Base-by-base conservation (phyloP, 2,888 invertebrate genomes). In the Ectemnius lituratus region DNA sequence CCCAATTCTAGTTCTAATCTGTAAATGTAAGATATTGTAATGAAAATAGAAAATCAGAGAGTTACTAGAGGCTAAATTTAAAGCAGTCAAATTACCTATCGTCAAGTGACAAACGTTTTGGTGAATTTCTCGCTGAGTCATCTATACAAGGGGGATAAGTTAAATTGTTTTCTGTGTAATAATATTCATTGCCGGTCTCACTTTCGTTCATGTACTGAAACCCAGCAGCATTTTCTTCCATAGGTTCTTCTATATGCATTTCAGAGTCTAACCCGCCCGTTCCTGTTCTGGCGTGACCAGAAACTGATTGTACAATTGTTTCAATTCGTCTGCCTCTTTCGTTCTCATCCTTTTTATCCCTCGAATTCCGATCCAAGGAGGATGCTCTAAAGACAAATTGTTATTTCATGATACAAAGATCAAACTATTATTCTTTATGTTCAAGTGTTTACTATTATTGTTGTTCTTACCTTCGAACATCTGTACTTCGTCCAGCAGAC, bases 31-130 rank as follows among this genome's bases (percentile, higher is more conserved):
- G n/a, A 18, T 20, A 37, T 60, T n/a, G 11, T 56, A n/a, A 4
- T 23, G 20, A 27, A 11, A 13, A 58, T 14, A 5, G 4, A 14
- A 56, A 11, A 23, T 4, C 13, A 3, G 4, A 20, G 11, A 11
- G 37, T 37, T 8, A 37, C 2, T 37, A 8, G 11, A 37, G 37
- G 11, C 8, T 37, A 37, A 37, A 8, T 37, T 37, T 37, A 11
- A 37, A 11, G 0, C 11, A 11, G 11, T 11, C 1, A 37, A 59
- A 63, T 76, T 81, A 90, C 85, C 94, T 90, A 79, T 94, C 93
- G 75, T 94, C 94, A 8, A 94, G 89, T 0, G 94, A 93, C 14
- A 93, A 88, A 67, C 94, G 90, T 86, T 93, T 93, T 0, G 94
- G 94, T 0, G 93, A 93, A 56, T 83, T 85, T 8, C 87, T 78